Percentiles rank a stretch among this genome's conserved stretches.
Conservation (phyloP, 2,888 invertebrate genomes). For the Atherix ibis region DNA sequence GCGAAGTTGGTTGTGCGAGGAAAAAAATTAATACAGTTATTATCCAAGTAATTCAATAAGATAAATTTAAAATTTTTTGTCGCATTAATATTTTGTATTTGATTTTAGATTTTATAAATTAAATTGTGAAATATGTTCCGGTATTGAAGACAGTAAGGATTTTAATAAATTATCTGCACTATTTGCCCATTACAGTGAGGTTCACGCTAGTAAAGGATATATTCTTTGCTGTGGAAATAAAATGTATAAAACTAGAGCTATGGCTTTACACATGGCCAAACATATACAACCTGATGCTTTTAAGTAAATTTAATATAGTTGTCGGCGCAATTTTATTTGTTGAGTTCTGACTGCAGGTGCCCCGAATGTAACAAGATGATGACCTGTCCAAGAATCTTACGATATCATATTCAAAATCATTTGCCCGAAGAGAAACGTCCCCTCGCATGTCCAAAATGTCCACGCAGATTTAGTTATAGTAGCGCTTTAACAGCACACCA, state of each 20-base stretch:
- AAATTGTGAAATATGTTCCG: conserved; percentile 12
- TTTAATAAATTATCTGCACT: conserved; percentile 9
- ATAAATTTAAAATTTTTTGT: neutral
- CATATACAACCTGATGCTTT: conserved; percentile 16
- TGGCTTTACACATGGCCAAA: conserved; percentile 14
- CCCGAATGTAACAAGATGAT: conserved; percentile 14
- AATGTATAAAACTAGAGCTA: conserved; percentile 10
- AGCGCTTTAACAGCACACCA: conserved; percentile 12
- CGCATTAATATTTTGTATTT: neutral
- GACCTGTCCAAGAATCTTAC: conserved; percentile 14
- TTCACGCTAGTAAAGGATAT: conserved; percentile 13
- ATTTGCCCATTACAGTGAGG: conserved; percentile 11
- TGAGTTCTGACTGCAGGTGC: too few species aligned
- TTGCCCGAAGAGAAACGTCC: conserved; percentile 14
- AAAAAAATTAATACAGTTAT: conserved; percentile 9
- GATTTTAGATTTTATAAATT: conserved; percentile 11
- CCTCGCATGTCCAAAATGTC: conserved; percentile 13
- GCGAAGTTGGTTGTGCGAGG: conserved; percentile 12
- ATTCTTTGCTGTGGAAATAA: conserved; percentile 14
- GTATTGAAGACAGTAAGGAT: conserved; percentile 1
- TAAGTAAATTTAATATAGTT: too few species aligned
- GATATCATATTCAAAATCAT: conserved; percentile 16
- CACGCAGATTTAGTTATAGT: conserved; percentile 13
- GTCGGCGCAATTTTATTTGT: neutral
- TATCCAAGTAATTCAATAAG: too few species aligned